Evolutionary conservation across 2,888 invertebrate species (phyloP).

Genomic region (Notodonta dromedarius): DNA sequence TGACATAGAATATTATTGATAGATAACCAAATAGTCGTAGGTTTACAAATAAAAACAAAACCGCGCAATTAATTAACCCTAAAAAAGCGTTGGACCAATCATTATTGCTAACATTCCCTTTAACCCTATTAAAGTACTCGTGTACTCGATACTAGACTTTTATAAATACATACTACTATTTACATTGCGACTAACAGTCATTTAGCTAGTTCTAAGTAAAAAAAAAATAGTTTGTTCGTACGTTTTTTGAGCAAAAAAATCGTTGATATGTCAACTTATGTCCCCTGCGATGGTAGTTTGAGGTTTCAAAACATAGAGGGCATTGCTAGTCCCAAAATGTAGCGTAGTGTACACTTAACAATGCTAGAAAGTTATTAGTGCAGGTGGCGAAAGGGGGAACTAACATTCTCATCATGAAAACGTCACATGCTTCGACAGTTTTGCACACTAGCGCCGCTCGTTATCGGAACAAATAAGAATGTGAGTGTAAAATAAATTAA

Average conservation of each 20-base stretch:
- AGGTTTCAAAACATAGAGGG: constrained; percentile 6
- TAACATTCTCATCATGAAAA: neutral
- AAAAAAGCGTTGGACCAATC: constrained; percentile 74
- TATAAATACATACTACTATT: constrained; percentile 79
- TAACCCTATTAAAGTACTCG: constrained; percentile 63
- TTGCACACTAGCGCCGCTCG: neutral
- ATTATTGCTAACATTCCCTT: constrained; percentile 79
- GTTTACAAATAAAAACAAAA: constrained; percentile 32
- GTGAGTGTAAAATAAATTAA: neutral
- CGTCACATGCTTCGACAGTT: neutral
- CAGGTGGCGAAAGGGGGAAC: neutral
- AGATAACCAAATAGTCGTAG: neutral
- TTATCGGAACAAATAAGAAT: neutral
- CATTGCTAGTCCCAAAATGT: neutral
- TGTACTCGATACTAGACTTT: constrained; percentile 49
- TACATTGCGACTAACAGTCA: constrained; percentile 78
- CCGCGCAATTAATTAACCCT: constrained; percentile 27
- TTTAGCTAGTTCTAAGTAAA: constrained; percentile 57
- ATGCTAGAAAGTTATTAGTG: neutral
- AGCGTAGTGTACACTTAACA: neutral
- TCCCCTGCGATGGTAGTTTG: constrained; percentile 1
- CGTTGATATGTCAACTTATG: constrained; percentile 17
- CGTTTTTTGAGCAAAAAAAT: constrained; percentile 46
- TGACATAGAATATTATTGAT: no score
- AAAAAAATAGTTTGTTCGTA: constrained; percentile 46